Percentiles rank a stretch among this genome's conserved stretches.
These are phyloP conservation scores for Cryptosula pallasiana DNA, from an alignment of 2,888 invertebrate species.

Conservation along the genomic window DNA sequence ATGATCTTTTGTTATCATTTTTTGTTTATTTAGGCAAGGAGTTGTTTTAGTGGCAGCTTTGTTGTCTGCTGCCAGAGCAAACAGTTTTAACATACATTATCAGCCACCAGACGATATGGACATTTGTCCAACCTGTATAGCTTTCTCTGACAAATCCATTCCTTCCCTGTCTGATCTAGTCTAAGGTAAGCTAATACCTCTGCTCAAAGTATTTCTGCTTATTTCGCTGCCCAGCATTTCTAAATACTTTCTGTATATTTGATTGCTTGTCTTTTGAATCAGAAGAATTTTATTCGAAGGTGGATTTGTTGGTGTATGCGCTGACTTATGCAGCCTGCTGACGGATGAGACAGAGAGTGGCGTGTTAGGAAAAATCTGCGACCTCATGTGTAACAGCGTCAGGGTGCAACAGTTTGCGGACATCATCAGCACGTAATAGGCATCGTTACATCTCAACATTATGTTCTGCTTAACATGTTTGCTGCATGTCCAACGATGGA, in stretches of 20 bases:
- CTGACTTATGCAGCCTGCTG: slow-evolving; percentile 33
- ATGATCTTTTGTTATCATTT: too few species aligned
- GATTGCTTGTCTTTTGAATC: too few species aligned
- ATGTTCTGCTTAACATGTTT: too few species aligned
- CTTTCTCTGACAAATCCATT: slow-evolving; percentile 38
- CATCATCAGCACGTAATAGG: slow-evolving; percentile 37
- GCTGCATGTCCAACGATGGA: too few species aligned
- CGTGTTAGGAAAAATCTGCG: slow-evolving; percentile 35
- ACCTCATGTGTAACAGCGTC: slow-evolving; percentile 37
- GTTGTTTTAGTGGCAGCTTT: background rate
- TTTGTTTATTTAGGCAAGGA: background rate
- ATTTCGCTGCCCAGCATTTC: background rate
- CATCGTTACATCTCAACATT: background rate
- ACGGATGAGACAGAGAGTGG: slow-evolving; percentile 36
- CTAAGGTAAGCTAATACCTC: too few species aligned
- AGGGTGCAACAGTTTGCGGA: slow-evolving; percentile 40
- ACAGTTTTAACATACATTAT: background rate
- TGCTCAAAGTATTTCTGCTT: too few species aligned
- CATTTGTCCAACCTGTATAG: slow-evolving; percentile 37
- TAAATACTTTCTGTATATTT: background rate
- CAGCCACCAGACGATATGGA: slow-evolving; percentile 29
- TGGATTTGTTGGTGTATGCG: slow-evolving; percentile 38
- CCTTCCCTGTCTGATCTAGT: slow-evolving; percentile 39
- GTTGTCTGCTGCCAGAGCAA: slow-evolving; percentile 11
- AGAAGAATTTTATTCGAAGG: slow-evolving; percentile 27